phyloP scores from a whole-genome alignment of 1,140 invertebrate species.

The Melipona quadrifasciata region DNA sequence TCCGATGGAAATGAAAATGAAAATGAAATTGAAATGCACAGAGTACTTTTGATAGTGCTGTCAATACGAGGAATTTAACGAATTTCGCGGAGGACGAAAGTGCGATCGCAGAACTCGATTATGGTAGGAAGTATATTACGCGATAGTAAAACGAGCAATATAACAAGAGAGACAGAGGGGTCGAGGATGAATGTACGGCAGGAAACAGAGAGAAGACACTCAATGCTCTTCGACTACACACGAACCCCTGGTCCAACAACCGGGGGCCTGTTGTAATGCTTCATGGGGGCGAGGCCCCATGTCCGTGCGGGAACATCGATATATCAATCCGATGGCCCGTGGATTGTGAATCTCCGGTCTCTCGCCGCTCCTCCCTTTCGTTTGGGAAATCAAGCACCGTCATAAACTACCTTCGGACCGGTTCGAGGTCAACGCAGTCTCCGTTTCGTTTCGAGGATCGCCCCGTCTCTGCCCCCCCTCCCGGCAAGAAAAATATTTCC shows the following conservation, averaged over 20 bases:
- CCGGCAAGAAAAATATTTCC: slow-evolving; percentile 9
- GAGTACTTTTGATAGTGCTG: no score
- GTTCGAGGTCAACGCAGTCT: slow-evolving; percentile 29
- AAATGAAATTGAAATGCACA: neutral
- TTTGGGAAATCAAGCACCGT: slow-evolving; percentile 55
- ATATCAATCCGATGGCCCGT: slow-evolving; percentile 48
- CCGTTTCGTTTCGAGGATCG: slow-evolving; percentile 17
- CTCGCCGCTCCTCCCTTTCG: slow-evolving; percentile 43
- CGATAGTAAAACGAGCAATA: neutral
- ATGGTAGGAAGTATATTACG: slow-evolving; percentile 1
- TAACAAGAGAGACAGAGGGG: neutral
- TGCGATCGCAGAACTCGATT: neutral
- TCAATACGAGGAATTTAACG: no score
- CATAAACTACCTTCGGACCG: slow-evolving; percentile 50
- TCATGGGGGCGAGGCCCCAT: slow-evolving; percentile 45
- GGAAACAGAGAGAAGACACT: slow-evolving; percentile 53
- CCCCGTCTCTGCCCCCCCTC: no score
- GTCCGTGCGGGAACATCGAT: slow-evolving; percentile 49
- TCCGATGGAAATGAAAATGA: neutral
- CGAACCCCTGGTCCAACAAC: slow-evolving; percentile 48
- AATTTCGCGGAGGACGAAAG: neutral
- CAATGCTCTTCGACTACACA: slow-evolving; percentile 47
- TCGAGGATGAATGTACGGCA: slow-evolving; percentile 30
- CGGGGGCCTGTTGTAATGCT: slow-evolving; percentile 40
- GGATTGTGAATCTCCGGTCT: slow-evolving; percentile 48